A percentile compares a stretch with the other conserved stretches of the same genome.
Conservation (phyloP, 2,113 vertebrate species). For the Coptodon rendalli region DNA sequence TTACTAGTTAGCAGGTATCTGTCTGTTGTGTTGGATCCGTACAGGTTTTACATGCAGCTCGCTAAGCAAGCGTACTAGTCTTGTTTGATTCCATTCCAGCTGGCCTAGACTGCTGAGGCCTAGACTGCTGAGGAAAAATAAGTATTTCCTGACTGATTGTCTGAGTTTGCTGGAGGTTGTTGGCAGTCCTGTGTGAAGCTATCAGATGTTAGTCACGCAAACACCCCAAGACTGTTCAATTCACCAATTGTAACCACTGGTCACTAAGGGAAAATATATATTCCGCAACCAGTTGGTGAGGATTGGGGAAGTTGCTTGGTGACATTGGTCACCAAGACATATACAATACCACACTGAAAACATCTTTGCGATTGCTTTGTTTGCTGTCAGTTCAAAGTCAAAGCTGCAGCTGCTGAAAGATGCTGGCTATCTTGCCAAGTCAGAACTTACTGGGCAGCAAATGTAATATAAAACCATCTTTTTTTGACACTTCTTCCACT, state of each 20-base stretch:
- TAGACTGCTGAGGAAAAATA: neutral
- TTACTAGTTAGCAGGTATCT: neutral
- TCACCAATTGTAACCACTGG: neutral
- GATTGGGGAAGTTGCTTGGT: neutral
- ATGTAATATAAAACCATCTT: neutral
- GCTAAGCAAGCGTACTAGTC: neutral
- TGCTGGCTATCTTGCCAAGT: neutral
- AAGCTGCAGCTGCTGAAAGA: neutral
- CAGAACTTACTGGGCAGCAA: neutral
- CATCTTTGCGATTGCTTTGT: neutral
- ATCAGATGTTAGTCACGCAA: neutral
- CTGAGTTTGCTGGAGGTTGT: neutral
- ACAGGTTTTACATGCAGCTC: neutral
- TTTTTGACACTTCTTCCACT: neutral
- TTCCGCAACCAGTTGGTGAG: neutral
- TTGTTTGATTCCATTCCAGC: neutral
- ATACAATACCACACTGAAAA: neutral
- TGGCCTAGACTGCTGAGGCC: neutral
- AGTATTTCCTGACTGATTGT: neutral
- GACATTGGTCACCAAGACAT: neutral
- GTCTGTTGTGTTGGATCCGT: neutral
- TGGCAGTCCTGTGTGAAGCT: neutral
- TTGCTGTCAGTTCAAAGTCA: neutral
- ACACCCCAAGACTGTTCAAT: neutral
- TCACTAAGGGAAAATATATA: neutral